Evolutionary conservation across 1,140 invertebrate genomes (phyloP).

Genomic region (Drosophila kikkawai): DNA sequence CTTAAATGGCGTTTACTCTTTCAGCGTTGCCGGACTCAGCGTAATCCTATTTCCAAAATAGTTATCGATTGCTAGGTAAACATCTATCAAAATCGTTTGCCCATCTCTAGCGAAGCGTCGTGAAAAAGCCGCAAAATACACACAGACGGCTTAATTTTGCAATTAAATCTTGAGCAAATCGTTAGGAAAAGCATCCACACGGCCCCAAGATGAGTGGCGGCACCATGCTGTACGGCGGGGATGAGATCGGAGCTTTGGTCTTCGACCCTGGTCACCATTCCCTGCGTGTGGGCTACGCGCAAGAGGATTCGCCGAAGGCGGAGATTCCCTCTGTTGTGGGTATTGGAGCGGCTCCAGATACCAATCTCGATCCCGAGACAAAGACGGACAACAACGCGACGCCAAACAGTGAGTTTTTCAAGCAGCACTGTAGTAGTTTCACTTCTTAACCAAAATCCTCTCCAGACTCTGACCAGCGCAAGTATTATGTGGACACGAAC

Average conservation of each 20-base stretch:
- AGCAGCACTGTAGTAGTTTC: neutral
- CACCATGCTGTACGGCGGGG: conserved; percentile 94
- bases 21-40: no score
- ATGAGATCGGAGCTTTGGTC: conserved; percentile 99
- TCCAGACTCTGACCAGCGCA: conserved; percentile 85
- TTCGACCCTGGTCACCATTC: conserved; percentile 98
- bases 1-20: neutral
- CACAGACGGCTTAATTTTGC: conserved; percentile 31
- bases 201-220: conserved; percentile 79
- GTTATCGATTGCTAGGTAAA: neutral
- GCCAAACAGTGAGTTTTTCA: conserved; percentile 84
- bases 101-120: conserved; percentile 47
- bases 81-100: neutral
- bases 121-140: conserved; percentile 62
- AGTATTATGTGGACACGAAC: conserved; percentile 94
- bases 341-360: conserved; percentile 87
- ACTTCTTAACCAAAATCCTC: neutral
- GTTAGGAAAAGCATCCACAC: neutral
- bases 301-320: conserved; percentile 96
- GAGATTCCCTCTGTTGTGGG: conserved; percentile 94
- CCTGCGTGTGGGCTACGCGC: conserved; percentile 86
- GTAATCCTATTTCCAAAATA: neutral
- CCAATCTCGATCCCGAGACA: conserved; percentile 87
- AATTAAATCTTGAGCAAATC: conserved; percentile 17
- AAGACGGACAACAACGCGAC: conserved; percentile 88